These are phyloP conservation scores for Drosophila cyrtoloma DNA, from an alignment of 2,888 invertebrate genomes.

Conservation along the genomic window DNA sequence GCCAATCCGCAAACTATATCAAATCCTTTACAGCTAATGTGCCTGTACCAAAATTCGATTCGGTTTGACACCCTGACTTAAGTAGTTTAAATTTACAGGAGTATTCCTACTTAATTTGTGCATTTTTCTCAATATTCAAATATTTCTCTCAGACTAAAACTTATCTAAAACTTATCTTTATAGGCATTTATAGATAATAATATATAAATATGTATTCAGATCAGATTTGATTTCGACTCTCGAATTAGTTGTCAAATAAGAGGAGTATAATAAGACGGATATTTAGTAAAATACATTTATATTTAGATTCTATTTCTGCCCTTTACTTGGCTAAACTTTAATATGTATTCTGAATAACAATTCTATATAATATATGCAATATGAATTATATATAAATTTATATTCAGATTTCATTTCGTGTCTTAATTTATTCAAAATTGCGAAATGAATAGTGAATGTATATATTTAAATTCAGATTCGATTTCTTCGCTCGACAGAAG, in stretches of 20 bases:
- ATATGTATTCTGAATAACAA: not conserved
- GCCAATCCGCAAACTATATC: not conserved
- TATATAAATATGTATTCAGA: not conserved
- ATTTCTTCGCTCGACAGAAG: not conserved
- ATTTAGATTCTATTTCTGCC: not conserved
- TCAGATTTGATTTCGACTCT: not conserved
- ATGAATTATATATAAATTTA: not conserved
- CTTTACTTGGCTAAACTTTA: too few relatives aligned
- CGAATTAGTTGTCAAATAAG: not conserved
- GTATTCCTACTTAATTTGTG: too few relatives aligned
- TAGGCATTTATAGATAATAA: not conserved
- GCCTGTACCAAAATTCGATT: too few relatives aligned
- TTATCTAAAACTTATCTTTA: too few relatives aligned
- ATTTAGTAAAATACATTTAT: too few relatives aligned
- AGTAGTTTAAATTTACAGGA: too few relatives aligned
- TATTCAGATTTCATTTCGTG: too few relatives aligned
- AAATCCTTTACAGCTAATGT: not conserved
- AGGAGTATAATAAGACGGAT: not conserved
- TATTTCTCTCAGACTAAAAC: too few relatives aligned
- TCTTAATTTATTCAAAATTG: not conserved
- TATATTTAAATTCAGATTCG: not conserved
- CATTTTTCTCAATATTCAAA: too few relatives aligned
- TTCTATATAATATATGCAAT: not conserved
- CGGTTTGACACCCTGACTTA: too few relatives aligned
- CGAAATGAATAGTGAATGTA: not conserved